Percentiles rank a stretch among this genome's conserved stretches.
These are phyloP conservation scores for Bungarus multicinctus DNA, from an alignment of 2,113 vertebrate genomes.

Conservation along the genomic window DNA sequence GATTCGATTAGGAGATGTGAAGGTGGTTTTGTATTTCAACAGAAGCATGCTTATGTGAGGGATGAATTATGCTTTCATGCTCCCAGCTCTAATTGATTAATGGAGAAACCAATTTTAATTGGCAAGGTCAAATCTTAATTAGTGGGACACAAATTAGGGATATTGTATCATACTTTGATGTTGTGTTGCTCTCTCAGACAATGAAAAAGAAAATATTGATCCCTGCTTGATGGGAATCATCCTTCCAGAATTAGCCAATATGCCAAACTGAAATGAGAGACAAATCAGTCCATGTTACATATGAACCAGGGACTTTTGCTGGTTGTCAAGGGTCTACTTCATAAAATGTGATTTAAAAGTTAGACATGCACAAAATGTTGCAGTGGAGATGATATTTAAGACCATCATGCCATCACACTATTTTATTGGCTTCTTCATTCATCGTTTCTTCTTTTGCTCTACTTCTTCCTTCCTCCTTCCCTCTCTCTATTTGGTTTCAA, in stretches of 20 bases:
- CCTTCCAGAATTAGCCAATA: neutral
- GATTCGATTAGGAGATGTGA: neutral
- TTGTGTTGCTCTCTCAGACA: neutral
- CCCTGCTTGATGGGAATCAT: neutral
- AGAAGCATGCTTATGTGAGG: neutral
- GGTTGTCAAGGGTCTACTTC: neutral
- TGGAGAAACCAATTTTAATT: neutral
- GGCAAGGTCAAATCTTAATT: neutral
- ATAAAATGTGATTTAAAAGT: neutral
- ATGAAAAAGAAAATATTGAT: neutral
- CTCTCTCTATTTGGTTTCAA: neutral
- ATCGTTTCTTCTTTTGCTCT: neutral
- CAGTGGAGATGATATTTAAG: neutral
- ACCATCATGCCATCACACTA: neutral
- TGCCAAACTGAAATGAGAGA: neutral
- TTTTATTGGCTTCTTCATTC: neutral
- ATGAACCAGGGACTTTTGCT: neutral
- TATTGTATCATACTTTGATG: neutral
- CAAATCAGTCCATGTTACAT: neutral
- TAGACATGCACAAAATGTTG: neutral
- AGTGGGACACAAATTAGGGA: neutral
- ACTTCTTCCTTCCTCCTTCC: neutral
- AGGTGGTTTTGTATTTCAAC: neutral
- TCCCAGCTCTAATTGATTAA: neutral
- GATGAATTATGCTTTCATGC: neutral